Evolutionary conservation across 2,113 vertebrate genomes (phyloP).

Genomic region (Clarias gariepinus): DNA sequence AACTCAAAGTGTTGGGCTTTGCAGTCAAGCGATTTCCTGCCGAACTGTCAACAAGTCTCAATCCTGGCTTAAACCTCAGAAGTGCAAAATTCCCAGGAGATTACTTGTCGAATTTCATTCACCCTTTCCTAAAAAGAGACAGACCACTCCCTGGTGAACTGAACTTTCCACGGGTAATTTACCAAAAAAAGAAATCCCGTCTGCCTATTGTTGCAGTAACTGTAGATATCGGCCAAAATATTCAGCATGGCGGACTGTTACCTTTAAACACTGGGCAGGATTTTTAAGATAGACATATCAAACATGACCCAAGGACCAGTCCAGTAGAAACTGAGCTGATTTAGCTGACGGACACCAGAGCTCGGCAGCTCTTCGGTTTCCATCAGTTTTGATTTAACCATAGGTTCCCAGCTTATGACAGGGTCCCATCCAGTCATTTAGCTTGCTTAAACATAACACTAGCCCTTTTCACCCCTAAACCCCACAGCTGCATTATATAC

Average conservation of each 20-base stretch:
- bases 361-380: background rate
- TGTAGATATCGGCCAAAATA: background rate
- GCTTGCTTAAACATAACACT: background rate
- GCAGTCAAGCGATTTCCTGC: background rate
- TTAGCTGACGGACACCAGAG: background rate
- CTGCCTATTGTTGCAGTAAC: background rate
- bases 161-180: slow-evolving; percentile 3
- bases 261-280: background rate
- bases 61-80: background rate
- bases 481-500: background rate
- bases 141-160: background rate
- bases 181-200: background rate
- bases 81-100: background rate
- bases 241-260: background rate
- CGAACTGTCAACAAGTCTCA: background rate
- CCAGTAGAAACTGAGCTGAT: background rate
- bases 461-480: background rate
- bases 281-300: background rate
- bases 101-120: background rate
- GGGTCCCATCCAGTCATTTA: background rate
- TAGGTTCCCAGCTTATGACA: background rate
- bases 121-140: background rate
- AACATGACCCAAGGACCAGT: background rate
- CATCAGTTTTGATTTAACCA: background rate
- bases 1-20: background rate